phyloP scores from a whole-genome alignment of 1,140 invertebrate species.

The Drosophila oshimai region DNA sequence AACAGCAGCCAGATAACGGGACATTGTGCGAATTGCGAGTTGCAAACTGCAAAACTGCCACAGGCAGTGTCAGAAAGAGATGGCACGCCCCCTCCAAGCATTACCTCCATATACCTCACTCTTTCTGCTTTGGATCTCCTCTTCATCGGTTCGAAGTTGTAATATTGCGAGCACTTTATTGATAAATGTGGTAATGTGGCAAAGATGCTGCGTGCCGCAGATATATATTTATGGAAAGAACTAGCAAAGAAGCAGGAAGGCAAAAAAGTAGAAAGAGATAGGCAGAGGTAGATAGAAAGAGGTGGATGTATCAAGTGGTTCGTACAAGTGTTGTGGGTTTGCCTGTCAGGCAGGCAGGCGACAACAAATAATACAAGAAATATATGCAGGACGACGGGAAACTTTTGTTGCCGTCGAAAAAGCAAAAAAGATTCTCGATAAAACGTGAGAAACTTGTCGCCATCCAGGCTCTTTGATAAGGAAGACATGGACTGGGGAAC shows the following conservation, averaged over 20 bases:
- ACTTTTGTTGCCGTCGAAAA: slow-evolving; percentile 44
- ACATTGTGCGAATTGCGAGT: slow-evolving; percentile 59
- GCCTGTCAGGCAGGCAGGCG: slow-evolving; percentile 11
- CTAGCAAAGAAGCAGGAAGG: background rate
- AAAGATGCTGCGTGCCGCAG: slow-evolving; percentile 37
- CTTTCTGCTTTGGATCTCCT: background rate
- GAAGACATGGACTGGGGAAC: slow-evolving; percentile 22
- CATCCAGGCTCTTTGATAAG: slow-evolving; percentile 56
- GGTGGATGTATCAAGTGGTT: slow-evolving; percentile 32
- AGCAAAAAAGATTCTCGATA: slow-evolving; percentile 31
- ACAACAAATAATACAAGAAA: slow-evolving; percentile 22
- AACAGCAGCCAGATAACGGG: slow-evolving; percentile 55
- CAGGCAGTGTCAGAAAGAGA: slow-evolving; percentile 9
- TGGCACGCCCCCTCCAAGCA: slow-evolving; percentile 2
- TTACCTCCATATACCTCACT: background rate
- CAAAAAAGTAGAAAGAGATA: background rate
- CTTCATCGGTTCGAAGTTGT: slow-evolving; percentile 1
- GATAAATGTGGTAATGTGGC: slow-evolving; percentile 65
- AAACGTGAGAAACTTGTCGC: slow-evolving; percentile 70
- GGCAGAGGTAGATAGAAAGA: slow-evolving; percentile 1
- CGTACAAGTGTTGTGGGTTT: slow-evolving; percentile 37
- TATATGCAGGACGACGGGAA: slow-evolving; percentile 2
- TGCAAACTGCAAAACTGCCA: slow-evolving; percentile 50
- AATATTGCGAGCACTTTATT: slow-evolving; percentile 58
- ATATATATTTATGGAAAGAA: slow-evolving; percentile 12